Percentiles rank a stretch among this genome's conserved stretches.
These are phyloP conservation scores for Phyto melanocephala DNA, from an alignment of 2,888 invertebrate species.

Conservation along the genomic window DNA sequence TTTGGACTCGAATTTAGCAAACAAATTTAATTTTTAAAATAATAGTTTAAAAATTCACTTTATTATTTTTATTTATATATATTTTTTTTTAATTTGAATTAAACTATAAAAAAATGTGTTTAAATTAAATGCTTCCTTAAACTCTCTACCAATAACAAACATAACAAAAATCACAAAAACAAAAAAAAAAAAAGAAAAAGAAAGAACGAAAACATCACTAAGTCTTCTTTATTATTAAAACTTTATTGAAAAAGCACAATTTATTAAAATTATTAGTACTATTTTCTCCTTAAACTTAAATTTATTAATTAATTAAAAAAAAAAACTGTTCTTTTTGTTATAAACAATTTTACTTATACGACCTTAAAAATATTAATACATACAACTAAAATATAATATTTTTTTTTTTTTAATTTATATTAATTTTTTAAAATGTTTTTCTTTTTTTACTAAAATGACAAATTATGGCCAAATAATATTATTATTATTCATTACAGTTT, in stretches of 20 bases:
- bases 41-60: slow-evolving; percentile 12
- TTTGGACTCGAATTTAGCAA: slow-evolving; percentile 67
- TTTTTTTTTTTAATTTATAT: slow-evolving; percentile 30
- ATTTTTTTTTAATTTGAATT: slow-evolving; percentile 25
- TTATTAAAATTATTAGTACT: slow-evolving; percentile 37
- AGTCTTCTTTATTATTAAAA: slow-evolving; percentile 59
- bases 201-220: slow-evolving; percentile 54
- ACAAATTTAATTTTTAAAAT: slow-evolving; percentile 33
- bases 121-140: slow-evolving; percentile 61
- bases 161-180: too few species aligned
- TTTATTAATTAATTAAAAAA: neutral
- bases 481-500: slow-evolving; percentile 40
- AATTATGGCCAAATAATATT: slow-evolving; percentile 65
- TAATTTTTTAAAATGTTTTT: slow-evolving; percentile 26
- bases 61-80: slow-evolving; percentile 24
- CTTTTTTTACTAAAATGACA: slow-evolving; percentile 64
- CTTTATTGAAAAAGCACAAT: slow-evolving; percentile 54
- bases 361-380: slow-evolving; percentile 24
- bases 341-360: slow-evolving; percentile 56
- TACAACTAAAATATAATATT: neutral
- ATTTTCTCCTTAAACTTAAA: slow-evolving; percentile 24
- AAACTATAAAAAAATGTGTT: slow-evolving; percentile 27
- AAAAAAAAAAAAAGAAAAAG: slow-evolving; percentile 27
- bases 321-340: neutral
- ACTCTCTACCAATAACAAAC: slow-evolving; percentile 59